Evolutionary conservation across 2,113 vertebrate species (phyloP).

Genomic region (Microcebus jonahi): DNA sequence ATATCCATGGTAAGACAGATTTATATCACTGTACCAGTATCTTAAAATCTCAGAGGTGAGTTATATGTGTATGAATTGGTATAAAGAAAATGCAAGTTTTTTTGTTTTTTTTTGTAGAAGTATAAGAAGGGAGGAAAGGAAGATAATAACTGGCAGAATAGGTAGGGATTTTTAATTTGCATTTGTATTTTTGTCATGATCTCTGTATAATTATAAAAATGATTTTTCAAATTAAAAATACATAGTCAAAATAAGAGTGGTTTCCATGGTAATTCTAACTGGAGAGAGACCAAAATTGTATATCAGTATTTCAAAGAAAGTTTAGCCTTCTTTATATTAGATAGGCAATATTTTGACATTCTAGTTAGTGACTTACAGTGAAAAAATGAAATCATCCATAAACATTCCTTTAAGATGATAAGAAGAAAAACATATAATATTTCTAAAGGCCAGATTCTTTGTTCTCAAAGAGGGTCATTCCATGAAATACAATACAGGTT

Average conservation of each 20-base stretch:
- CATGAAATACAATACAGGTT: neutral
- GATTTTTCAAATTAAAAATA: neutral
- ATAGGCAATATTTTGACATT: neutral
- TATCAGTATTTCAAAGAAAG: neutral
- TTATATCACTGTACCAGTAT: neutral
- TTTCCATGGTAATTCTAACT: neutral
- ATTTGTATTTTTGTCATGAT: neutral
- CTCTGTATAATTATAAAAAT: neutral
- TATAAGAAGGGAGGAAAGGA: neutral
- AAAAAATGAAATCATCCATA: neutral
- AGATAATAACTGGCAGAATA: neutral
- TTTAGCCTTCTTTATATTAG: neutral
- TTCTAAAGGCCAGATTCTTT: neutral
- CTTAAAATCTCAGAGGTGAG: neutral
- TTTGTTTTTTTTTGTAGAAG: neutral
- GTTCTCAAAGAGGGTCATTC: neutral
- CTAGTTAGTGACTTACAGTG: neutral
- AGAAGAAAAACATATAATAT: neutral
- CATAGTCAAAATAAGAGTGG: neutral
- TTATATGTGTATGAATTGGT: neutral
- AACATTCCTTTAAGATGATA: neutral
- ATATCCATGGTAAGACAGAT: neutral
- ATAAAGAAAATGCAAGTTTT: neutral
- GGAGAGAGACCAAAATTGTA: neutral
- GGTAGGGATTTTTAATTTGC: neutral